Base-by-base conservation (phyloP, 2,113 vertebrate species). In the Apodemus sylvaticus region DNA sequence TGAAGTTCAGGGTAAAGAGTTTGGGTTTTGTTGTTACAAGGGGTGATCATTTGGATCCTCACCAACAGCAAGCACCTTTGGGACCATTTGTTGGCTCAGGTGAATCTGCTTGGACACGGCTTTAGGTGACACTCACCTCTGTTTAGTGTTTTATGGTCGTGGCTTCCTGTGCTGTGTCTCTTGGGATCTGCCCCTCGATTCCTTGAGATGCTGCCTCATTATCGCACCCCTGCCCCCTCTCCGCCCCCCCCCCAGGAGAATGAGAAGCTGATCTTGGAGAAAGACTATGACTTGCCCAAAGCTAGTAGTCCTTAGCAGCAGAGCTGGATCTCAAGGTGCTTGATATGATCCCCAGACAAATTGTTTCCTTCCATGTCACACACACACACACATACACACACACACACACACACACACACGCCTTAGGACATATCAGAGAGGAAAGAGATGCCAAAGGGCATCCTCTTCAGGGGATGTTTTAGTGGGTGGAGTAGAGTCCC, bases 221-320 rank as follows among this genome's bases (percentile, higher is more conserved):
- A 29, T 24, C 2, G 22, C 17, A 9, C 31, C 42, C 22, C 0
- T 0, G 5, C 34, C 26, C 42, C 29, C 0, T 1, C 34, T 4
- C 14, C 5, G 16, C 0, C 7, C 20, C 20, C 51, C 34, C 0
- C 7, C n/a, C 9, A 0, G 34, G 11, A 68, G 45, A 20, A 42
- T 3, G 14, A 91, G 22, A 73, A 22, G 78, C 26, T 5, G 55
- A 17, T 39, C 29, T 92, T n/a, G 62, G 45, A 39, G 36, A 45
- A 29, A 22, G 24, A 11, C 7, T 0, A 2, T 39, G 86, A 86
- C 13, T 70, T 60, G 12, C 26, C 42, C 79, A 45, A 64, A 76
- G 87, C 58, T 24, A n/a, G 36, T 0, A 5, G 22, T n/a, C n/a
- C 74, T 36, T 42, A 1, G 20, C 13, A 79, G 12, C 60, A 19